Base-by-base conservation (phyloP, 2,888 invertebrate genomes). In the Scaptomyza flava region DNA sequence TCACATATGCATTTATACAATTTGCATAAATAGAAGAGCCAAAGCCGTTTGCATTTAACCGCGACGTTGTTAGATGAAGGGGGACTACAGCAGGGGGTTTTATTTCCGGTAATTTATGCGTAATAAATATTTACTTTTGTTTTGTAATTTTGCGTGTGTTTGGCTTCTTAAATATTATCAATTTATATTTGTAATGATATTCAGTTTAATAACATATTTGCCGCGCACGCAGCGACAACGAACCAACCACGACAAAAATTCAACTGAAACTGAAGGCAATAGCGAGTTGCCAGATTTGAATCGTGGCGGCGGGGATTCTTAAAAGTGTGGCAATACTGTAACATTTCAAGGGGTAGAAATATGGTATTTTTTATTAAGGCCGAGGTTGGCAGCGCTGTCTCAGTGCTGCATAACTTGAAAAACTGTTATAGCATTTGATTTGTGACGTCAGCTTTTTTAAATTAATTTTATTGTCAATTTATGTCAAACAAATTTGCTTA, bases 1-100 rank as follows among this genome's bases (percentile, higher is more conserved):
- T 59, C 51, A 58, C 61, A 77, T 69, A 72, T 72, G 62, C 58
- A 70, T 69, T 69, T 68, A 69, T 45, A 67, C 62, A 72, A 66
- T 77, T 78, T 78, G 77, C 77, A 77, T 77, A 68, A 73, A 73
- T 70, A 70, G 72, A 76, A 67, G 76, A 77, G 70, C 66, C 69
- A 64, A 41, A 64, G 64, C 66, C 52, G 70, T 63, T 63, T 63
- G 68, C 72, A 72, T 68, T 56, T 56, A 69, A 74, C 38, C 61
- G 64, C 71, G 76, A 63, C 75, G 74, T 58, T 47, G 23, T 20
- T 2, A 30, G 31, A 17, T 42, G 46, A 20, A 9, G 34, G 38
- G 9, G 48, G 27, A 23, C 11, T 36, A 33, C 50, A 38, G 52
- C 30, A 38, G 60, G 50, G 46, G 47, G 68, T 56, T 52, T 47